These are phyloP conservation scores for Formica exsecta DNA, from an alignment of 1,140 invertebrate species.

Conservation along the genomic window DNA sequence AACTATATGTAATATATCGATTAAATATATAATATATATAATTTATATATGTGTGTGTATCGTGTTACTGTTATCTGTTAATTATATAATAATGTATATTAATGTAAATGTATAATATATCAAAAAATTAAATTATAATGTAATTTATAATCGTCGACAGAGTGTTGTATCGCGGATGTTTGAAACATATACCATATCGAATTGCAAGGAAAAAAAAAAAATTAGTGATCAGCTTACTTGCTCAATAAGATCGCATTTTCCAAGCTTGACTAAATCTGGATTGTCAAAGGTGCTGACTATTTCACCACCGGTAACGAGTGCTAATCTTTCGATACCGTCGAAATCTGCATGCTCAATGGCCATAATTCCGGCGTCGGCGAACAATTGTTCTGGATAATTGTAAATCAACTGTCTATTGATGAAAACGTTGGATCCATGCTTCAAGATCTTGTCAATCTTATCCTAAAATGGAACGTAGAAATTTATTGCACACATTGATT, in stretches of 20 bases:
- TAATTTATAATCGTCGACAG: not conserved
- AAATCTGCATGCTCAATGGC: slow-evolving; percentile 99
- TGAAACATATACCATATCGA: not conserved
- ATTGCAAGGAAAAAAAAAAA: not conserved
- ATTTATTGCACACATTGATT: slow-evolving; percentile 22
- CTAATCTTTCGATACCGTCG: slow-evolving; percentile 98
- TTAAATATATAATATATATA: slow-evolving; percentile 40
- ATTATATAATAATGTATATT: too few relatives aligned
- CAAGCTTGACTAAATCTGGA: slow-evolving; percentile 96
- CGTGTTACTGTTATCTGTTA: too few relatives aligned
- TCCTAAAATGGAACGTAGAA: slow-evolving; percentile 85
- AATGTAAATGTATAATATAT: too few relatives aligned
- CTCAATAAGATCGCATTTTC: slow-evolving; percentile 98
- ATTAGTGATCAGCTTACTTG: slow-evolving; percentile 87
- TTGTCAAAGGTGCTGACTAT: slow-evolving; percentile 99
- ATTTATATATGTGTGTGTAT: too few relatives aligned
- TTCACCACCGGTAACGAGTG: slow-evolving; percentile 98
- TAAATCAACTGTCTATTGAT: slow-evolving; percentile 99
- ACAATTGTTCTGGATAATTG: slow-evolving; percentile 99
- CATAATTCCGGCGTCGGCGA: slow-evolving; percentile 99
- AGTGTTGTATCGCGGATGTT: not conserved
- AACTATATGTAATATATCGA: not conserved
- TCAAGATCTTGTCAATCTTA: slow-evolving; percentile 98
- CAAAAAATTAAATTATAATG: too few relatives aligned
- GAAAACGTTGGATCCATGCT: slow-evolving; percentile 99